Evolutionary conservation across 2,797 vertebrate species (phyloP).

Genomic region (Coreius guichenoti): DNA sequence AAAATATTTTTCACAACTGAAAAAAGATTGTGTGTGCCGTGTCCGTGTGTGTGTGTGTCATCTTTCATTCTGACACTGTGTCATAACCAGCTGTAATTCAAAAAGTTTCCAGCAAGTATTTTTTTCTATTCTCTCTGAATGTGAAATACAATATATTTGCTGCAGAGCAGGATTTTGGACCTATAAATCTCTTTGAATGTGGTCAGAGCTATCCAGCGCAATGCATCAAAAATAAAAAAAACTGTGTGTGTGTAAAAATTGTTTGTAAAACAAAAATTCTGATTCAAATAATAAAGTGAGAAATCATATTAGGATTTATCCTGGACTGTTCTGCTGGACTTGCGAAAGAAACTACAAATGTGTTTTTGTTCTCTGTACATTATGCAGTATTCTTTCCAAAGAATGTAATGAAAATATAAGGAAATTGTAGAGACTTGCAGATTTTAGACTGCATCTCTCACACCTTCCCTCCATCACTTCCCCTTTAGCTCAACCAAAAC

Average conservation of each 20-base stretch:
- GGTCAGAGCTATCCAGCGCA: background rate
- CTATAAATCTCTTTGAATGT: background rate
- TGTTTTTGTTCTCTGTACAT: constrained; percentile 37
- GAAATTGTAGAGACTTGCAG: constrained; percentile 32
- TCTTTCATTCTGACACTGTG: constrained; percentile 70
- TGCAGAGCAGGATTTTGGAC: background rate
- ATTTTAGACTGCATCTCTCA: constrained; percentile 20
- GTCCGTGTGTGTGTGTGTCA: constrained; percentile 22
- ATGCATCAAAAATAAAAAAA: constrained; percentile 19
- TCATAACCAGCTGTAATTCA: constrained; percentile 29
- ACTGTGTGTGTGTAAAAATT: background rate
- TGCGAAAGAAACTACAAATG: constrained; percentile 42
- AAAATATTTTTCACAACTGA: constrained; percentile 38
- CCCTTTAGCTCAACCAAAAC: background rate
- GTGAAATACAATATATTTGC: constrained; percentile 6
- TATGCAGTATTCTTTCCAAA: constrained; percentile 46
- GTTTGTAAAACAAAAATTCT: background rate
- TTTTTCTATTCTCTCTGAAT: background rate
- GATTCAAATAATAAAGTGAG: background rate
- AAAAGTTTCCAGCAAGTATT: background rate
- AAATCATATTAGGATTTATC: constrained; percentile 10
- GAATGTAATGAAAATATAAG: constrained; percentile 30
- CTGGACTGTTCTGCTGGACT: background rate
- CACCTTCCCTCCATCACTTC: background rate
- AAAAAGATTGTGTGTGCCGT: background rate